A percentile compares a stretch with the other conserved stretches of the same genome.
Evolutionary conservation across 2,797 vertebrate species (phyloP).

Genomic region (Triplophysa yarkandensis): DNA sequence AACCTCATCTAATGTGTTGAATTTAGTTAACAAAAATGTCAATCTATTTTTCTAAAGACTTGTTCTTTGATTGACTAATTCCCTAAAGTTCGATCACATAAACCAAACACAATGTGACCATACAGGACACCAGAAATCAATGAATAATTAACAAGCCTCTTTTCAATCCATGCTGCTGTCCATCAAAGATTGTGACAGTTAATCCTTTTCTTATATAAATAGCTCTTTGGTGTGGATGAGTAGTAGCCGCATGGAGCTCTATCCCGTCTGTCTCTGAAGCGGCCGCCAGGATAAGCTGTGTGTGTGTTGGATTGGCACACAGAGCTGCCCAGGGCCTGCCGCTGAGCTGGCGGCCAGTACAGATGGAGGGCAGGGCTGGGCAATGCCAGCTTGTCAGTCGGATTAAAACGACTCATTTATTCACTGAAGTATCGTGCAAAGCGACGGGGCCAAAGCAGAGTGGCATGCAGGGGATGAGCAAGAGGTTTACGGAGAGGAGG

Average conservation of each 20-base stretch:
- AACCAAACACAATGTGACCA: slow-evolving; percentile 32
- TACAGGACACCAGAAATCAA: slow-evolving; percentile 47
- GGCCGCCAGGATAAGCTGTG: slow-evolving; percentile 84
- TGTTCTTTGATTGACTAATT: not conserved
- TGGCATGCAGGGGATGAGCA: slow-evolving; percentile 68
- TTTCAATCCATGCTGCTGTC: slow-evolving; percentile 72
- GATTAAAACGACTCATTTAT: slow-evolving; percentile 99
- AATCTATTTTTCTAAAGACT: not conserved
- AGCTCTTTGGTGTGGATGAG: slow-evolving; percentile 80
- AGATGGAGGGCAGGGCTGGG: slow-evolving; percentile 99
- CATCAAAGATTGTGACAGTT: slow-evolving; percentile 79
- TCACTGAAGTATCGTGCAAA: slow-evolving; percentile 98
- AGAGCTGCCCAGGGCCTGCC: slow-evolving; percentile 90
- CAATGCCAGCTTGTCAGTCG: slow-evolving; percentile 99
- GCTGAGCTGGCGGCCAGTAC: slow-evolving; percentile 92
- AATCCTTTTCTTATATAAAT: slow-evolving; percentile 89
- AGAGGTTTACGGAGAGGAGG: slow-evolving; percentile 47
- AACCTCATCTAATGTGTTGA: not conserved
- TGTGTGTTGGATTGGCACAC: slow-evolving; percentile 85
- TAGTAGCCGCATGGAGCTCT: slow-evolving; percentile 79
- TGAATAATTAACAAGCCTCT: slow-evolving; percentile 56
- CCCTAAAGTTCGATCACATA: not conserved
- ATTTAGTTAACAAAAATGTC: not conserved
- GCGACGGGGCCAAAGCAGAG: slow-evolving; percentile 88
- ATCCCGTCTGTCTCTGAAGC: slow-evolving; percentile 85